Evolutionary conservation across 2,888 invertebrate species (phyloP).

Genomic region (Galeopsomyia nigrocyanea): DNA sequence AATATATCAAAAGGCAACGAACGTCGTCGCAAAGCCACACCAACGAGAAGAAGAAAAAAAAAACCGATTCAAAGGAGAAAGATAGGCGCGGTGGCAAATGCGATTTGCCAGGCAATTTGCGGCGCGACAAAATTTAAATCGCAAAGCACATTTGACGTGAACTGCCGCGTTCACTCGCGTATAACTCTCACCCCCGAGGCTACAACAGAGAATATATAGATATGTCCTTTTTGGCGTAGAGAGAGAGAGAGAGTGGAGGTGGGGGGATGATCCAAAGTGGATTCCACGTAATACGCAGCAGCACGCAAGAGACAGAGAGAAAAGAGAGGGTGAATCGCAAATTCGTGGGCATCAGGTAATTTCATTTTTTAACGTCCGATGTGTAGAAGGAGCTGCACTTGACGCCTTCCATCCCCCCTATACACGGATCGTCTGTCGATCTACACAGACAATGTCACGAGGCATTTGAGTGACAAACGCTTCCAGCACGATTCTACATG

Average conservation of each 20-base stretch:
- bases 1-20: not conserved
- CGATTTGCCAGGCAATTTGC: slow-evolving; percentile 65
- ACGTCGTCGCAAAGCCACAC: not conserved
- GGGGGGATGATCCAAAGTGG: slow-evolving; percentile 62
- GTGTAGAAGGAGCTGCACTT: slow-evolving; percentile 25
- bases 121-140: slow-evolving; percentile 68
- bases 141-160: slow-evolving; percentile 62
- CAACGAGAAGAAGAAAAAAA: not conserved
- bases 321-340: slow-evolving; percentile 65
- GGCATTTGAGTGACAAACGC: slow-evolving; percentile 40
- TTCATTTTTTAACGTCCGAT: slow-evolving; percentile 60
- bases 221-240: slow-evolving; percentile 58
- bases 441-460: slow-evolving; percentile 34
- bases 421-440: slow-evolving; percentile 16
- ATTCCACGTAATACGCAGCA: slow-evolving; percentile 60
- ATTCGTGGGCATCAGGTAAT: slow-evolving; percentile 60
- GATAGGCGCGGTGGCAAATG: slow-evolving; percentile 53
- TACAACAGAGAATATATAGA: slow-evolving; percentile 34
- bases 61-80: not conserved
- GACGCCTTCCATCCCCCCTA: slow-evolving; percentile 18
- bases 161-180: slow-evolving; percentile 31
- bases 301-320: slow-evolving; percentile 43
- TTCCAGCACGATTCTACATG: slow-evolving; percentile 42
- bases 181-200: slow-evolving; percentile 41
- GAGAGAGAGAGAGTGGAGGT: no score